Percentiles rank a stretch among this genome's conserved stretches.
phyloP scores from a whole-genome alignment of 2,888 invertebrate species.

The Tetanocera ferruginea region DNA sequence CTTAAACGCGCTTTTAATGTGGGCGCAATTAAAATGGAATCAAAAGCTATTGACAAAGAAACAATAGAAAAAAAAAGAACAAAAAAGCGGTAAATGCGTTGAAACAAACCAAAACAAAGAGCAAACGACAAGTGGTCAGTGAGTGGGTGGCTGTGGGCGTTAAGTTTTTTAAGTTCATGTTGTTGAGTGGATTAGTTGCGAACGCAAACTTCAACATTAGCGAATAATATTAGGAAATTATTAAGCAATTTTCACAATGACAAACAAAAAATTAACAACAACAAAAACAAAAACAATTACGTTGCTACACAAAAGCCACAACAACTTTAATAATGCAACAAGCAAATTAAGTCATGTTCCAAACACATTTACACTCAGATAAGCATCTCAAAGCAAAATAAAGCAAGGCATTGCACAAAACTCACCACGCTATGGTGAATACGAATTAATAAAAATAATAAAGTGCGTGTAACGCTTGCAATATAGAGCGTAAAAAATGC shows the following conservation, averaged over 20 bases:
- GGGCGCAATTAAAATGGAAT: not conserved
- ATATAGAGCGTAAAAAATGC: conserved; percentile 3
- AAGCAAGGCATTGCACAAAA: not conserved
- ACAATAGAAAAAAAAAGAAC: not conserved
- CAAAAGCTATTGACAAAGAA: not conserved
- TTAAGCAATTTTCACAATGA: not conserved
- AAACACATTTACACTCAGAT: not conserved
- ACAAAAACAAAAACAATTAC: not conserved
- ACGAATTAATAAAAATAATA: not conserved
- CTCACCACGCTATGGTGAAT: not conserved
- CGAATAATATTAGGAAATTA: not conserved
- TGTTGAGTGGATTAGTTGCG: not conserved
- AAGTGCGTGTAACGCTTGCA: conserved; percentile 7
- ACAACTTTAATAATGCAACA: not conserved
- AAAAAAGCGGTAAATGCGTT: not conserved
- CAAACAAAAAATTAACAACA: not conserved
- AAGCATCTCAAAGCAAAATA: not conserved
- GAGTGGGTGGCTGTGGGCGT: not conserved
- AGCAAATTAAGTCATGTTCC: conserved; percentile 2
- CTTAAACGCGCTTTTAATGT: not conserved
- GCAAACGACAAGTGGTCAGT: not conserved
- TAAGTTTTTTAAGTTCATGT: not conserved
- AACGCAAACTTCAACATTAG: not conserved
- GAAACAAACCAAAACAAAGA: not conserved
- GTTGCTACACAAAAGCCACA: not conserved